A percentile compares a stretch with the other conserved stretches of the same genome.
Conservation (phyloP, 2,888 invertebrate genomes). For the Platycheirus albimanus region DNA sequence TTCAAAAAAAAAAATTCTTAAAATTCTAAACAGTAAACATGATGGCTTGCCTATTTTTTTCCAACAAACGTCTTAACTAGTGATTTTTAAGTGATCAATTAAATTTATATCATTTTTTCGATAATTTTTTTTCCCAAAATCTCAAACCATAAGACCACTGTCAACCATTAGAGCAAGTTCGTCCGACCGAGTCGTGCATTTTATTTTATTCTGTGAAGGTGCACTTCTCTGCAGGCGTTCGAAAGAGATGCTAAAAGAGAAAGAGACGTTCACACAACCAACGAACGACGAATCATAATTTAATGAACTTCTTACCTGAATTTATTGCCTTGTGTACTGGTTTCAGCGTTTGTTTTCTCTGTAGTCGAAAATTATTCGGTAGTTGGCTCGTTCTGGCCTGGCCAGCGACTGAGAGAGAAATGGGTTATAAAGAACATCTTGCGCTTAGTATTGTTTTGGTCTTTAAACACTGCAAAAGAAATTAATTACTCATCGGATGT, state of each 20-base stretch:
- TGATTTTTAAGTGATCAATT: too few relatives aligned
- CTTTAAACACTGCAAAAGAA: slow-evolving; percentile 78
- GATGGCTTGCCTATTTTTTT: background rate
- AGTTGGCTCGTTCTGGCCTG: slow-evolving; percentile 80
- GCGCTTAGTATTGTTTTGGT: slow-evolving; percentile 69
- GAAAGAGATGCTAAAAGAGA: slow-evolving; percentile 36
- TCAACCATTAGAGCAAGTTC: too few relatives aligned
- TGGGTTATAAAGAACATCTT: slow-evolving; percentile 24
- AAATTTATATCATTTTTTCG: too few relatives aligned
- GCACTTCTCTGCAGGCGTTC: slow-evolving; percentile 55
- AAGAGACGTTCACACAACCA: slow-evolving; percentile 33
- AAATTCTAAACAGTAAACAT: too few relatives aligned
- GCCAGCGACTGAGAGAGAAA: slow-evolving; percentile 9
- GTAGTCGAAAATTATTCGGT: slow-evolving; percentile 72
- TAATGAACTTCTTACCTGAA: slow-evolving; percentile 82
- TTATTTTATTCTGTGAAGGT: background rate
- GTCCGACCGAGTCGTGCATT: too few relatives aligned
- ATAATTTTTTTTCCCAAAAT: too few relatives aligned
- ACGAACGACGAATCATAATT: slow-evolving; percentile 77
- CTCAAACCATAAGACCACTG: too few relatives aligned
- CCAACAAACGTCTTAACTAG: too few relatives aligned
- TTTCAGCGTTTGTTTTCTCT: slow-evolving; percentile 81
- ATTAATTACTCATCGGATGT: slow-evolving; percentile 80
- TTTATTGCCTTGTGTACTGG: slow-evolving; percentile 83
- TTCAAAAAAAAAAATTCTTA: too few relatives aligned